A percentile compares a stretch with the other conserved stretches of the same genome.
Conservation (phyloP, 2,797 vertebrate genomes). For the Microcaecilia unicolor region DNA sequence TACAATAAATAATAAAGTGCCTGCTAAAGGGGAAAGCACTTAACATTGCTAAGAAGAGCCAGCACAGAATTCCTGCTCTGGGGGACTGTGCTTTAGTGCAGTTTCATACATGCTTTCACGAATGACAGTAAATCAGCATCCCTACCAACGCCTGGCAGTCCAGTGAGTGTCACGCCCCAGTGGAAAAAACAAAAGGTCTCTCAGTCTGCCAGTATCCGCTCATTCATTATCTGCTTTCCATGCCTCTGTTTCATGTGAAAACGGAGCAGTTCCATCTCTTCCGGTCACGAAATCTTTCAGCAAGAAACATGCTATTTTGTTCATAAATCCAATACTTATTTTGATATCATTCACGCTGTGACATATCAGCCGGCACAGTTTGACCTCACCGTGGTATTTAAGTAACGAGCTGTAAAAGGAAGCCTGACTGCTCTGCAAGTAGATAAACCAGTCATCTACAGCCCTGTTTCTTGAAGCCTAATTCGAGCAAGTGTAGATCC, state of each 20-base stretch:
- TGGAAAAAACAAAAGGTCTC: constrained; percentile 28
- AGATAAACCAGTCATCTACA: constrained; percentile 59
- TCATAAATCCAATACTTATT: constrained; percentile 16
- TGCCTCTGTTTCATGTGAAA: constrained; percentile 5
- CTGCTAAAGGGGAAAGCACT: too few relatives aligned
- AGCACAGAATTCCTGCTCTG: too few relatives aligned
- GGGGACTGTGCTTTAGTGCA: too few relatives aligned
- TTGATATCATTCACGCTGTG: constrained; percentile 12
- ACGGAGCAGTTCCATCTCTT: not conserved
- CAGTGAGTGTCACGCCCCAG: constrained; percentile 7
- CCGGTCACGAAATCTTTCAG: not conserved
- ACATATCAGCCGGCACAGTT: constrained; percentile 16
- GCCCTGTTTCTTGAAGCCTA: constrained; percentile 48
- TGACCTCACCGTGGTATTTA: constrained; percentile 20
- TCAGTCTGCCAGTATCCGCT: constrained; percentile 17
- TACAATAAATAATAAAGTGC: too few relatives aligned
- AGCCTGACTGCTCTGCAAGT: constrained; percentile 32
- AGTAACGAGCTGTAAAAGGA: constrained; percentile 31
- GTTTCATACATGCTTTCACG: too few relatives aligned
- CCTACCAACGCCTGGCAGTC: constrained; percentile 1
- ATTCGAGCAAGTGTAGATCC: constrained; percentile 57
- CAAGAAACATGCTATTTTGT: not conserved
- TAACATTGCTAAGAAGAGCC: too few relatives aligned
- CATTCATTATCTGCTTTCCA: constrained; percentile 1
- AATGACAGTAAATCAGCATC: constrained; percentile 17